Conservation (phyloP, 2,888 invertebrate genomes). For the Tridacna gigas region DNA sequence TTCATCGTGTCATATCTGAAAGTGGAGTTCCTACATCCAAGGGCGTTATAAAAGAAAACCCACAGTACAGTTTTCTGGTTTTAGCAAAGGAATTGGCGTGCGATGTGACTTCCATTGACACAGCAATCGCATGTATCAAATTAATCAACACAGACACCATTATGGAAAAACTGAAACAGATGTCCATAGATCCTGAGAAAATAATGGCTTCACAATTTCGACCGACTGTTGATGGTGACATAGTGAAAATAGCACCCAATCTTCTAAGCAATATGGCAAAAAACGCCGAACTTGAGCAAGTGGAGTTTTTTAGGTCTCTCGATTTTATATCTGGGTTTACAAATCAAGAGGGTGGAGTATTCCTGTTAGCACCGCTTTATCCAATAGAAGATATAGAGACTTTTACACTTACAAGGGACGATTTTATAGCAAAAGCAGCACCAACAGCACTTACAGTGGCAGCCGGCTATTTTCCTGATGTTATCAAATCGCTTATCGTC, state of each 20-base stretch:
- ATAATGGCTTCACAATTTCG: slow-evolving; percentile 88
- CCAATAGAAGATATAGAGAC: slow-evolving; percentile 18
- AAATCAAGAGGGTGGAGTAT: slow-evolving; percentile 87
- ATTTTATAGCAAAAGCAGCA: slow-evolving; percentile 3
- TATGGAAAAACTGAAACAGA: slow-evolving; percentile 10
- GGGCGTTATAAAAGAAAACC: not conserved
- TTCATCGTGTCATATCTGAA: slow-evolving; percentile 75
- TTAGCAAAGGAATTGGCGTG: slow-evolving; percentile 30
- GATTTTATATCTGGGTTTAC: slow-evolving; percentile 96
- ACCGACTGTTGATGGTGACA: slow-evolving; percentile 95
- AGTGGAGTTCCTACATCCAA: slow-evolving; percentile 58
- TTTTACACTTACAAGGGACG: not conserved
- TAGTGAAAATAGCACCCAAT: slow-evolving; percentile 88
- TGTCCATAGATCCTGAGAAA: not conserved
- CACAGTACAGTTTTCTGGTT: not conserved
- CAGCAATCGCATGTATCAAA: slow-evolving; percentile 28
- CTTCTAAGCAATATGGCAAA: not conserved
- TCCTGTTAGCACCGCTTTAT: not conserved
- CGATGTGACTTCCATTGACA: not conserved
- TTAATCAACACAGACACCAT: not conserved
- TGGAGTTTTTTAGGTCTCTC: slow-evolving; percentile 92
- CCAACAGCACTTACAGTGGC: not conserved
- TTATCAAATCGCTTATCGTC: slow-evolving; percentile 17
- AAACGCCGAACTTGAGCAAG: not conserved
- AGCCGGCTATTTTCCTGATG: slow-evolving; percentile 12